Percentiles rank a stretch among this genome's conserved stretches.
Conservation (phyloP, 2,888 invertebrate species). For the Stenolophus ochropezus region DNA sequence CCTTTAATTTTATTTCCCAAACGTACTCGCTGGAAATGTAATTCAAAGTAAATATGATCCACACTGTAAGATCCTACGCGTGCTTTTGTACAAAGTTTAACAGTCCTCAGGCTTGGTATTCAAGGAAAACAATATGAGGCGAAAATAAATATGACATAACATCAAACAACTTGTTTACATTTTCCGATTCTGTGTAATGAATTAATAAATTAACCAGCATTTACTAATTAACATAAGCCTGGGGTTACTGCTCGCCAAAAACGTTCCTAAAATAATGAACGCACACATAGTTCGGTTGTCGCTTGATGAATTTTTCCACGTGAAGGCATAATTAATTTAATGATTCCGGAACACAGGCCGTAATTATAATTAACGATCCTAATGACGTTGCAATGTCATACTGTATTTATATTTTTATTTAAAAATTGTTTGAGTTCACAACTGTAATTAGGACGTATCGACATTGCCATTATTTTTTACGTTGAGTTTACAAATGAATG, state of each 20-base stretch:
- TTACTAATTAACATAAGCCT: conserved; percentile 36
- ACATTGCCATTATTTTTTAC: background rate
- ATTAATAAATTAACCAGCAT: conserved; percentile 31
- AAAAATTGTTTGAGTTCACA: background rate
- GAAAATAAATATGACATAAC: background rate
- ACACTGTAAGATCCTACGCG: too few species aligned
- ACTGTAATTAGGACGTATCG: background rate
- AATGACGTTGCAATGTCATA: conserved; percentile 22
- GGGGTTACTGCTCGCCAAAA: conserved; percentile 7
- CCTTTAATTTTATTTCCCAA: too few species aligned
- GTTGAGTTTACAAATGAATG: background rate
- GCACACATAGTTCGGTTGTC: background rate
- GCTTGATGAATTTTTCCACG: conserved; percentile 18
- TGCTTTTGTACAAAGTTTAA: too few species aligned
- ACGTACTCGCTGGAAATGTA: too few species aligned
- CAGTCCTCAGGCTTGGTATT: background rate
- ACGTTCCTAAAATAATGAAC: background rate
- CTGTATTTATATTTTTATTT: conserved; percentile 22
- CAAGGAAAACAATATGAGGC: background rate
- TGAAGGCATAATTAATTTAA: conserved; percentile 34
- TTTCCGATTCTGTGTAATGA: conserved; percentile 10
- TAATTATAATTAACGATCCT: conserved; percentile 30
- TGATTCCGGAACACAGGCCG: background rate
- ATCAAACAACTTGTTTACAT: conserved; percentile 2
- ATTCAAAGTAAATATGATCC: too few species aligned